A percentile compares a stretch with the other conserved stretches of the same genome.
Evolutionary conservation across 2,888 invertebrate species (phyloP).

Genomic region (Cerceris ruficornis): DNA sequence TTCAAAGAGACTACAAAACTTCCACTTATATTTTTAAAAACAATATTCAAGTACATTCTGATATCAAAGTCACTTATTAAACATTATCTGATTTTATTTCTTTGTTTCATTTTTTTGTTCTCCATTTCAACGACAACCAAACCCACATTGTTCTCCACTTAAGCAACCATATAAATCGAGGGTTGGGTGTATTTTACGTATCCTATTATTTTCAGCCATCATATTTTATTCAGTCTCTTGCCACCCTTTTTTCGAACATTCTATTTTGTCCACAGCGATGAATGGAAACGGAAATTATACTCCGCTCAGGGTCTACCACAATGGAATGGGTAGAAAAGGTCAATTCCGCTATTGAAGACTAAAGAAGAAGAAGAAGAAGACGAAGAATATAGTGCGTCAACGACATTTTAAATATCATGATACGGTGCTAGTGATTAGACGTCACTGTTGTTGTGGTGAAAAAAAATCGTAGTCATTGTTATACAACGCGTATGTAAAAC

Average conservation of each 20-base stretch:
- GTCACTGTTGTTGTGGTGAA: conserved; percentile 36
- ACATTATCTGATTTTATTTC: too few relatives aligned
- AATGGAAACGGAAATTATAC: conserved; percentile 89
- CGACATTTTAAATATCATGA: conserved; percentile 39
- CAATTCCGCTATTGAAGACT: conserved; percentile 89
- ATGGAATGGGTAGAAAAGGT: conserved; percentile 90
- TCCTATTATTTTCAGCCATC: conserved; percentile 22
- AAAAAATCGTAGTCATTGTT: conserved; percentile 34
- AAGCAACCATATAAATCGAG: too few relatives aligned
- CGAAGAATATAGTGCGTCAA: conserved; percentile 14
- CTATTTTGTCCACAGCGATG: conserved; percentile 83
- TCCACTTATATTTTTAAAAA: too few relatives aligned
- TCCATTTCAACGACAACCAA: too few relatives aligned
- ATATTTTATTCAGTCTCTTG: conserved; percentile 10
- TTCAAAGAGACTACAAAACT: too few relatives aligned
- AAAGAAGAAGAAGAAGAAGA: conserved; percentile 14
- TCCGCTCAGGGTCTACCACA: conserved; percentile 91
- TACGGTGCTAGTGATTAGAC: conserved; percentile 53
- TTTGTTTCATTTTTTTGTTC: too few relatives aligned
- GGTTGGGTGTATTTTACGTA: background rate
- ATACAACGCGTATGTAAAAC: conserved; percentile 23
- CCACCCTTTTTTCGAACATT: conserved; percentile 5
- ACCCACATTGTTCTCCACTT: too few relatives aligned
- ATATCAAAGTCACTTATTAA: too few relatives aligned
- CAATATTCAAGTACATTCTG: too few relatives aligned